A percentile compares a stretch with the other conserved stretches of the same genome.
These are phyloP conservation scores for Protula sp. DNA, from an alignment of 2,888 invertebrate species.

Conservation along the genomic window DNA sequence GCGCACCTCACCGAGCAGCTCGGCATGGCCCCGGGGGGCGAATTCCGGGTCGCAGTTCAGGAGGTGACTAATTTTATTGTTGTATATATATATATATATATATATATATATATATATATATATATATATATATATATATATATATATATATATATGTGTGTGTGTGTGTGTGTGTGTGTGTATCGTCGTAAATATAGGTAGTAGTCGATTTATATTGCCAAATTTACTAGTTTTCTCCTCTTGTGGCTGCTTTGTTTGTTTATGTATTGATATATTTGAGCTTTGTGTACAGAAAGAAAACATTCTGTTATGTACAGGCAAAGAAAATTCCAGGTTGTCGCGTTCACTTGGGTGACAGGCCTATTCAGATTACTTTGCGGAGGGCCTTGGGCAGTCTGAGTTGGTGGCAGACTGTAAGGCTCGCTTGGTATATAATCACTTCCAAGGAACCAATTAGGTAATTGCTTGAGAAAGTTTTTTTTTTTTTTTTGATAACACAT, in stretches of 20 bases:
- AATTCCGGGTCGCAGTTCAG: slow-evolving; percentile 85
- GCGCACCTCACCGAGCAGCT: slow-evolving; percentile 88
- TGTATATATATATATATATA: background rate
- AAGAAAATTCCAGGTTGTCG: slow-evolving; percentile 73
- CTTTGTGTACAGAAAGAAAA: slow-evolving; percentile 63
- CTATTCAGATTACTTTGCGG: slow-evolving; percentile 84
- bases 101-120: no score
- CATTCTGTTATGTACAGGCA: slow-evolving; percentile 66
- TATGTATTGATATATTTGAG: background rate
- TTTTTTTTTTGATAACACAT: no score
- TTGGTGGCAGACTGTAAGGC: slow-evolving; percentile 80
- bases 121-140: no score
- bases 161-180: no score
- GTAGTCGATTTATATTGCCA: no score
- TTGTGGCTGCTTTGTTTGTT: background rate
- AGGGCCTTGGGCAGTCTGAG: slow-evolving; percentile 80
- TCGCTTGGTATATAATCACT: slow-evolving; percentile 79
- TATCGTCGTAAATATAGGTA: no score
- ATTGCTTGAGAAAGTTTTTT: slow-evolving; percentile 15
- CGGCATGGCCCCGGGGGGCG: slow-evolving; percentile 98
- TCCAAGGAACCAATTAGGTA: slow-evolving; percentile 76
- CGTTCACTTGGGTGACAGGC: slow-evolving; percentile 86
- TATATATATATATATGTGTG: no score
- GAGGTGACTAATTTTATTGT: slow-evolving; percentile 63
- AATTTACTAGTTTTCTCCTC: no score